A percentile compares a stretch with the other conserved stretches of the same genome.
phyloP scores from a whole-genome alignment of 2,797 vertebrate species.

The Phyllotis vaccarum region DNA sequence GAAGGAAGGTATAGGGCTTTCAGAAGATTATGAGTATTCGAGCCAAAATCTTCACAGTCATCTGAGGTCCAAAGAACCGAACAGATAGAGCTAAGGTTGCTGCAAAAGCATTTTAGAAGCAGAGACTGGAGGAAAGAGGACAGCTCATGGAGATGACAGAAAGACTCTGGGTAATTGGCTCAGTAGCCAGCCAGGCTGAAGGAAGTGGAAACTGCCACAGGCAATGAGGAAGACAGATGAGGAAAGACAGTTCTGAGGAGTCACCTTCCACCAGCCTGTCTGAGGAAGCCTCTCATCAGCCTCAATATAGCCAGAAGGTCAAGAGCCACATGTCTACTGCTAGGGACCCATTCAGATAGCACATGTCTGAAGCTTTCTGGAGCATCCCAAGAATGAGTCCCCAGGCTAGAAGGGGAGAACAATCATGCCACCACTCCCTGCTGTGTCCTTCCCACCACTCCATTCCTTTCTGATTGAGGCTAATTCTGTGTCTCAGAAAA shows the following conservation, averaged over 20 bases:
- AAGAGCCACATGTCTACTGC: neutral
- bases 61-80: constrained; percentile 26
- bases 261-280: neutral
- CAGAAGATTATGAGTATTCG: neutral
- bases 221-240: neutral
- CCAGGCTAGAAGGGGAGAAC: neutral
- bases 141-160: neutral
- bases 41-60: neutral
- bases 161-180: constrained; percentile 3
- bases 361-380: neutral
- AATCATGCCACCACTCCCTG: neutral
- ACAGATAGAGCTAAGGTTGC: neutral
- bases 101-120: neutral
- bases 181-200: neutral
- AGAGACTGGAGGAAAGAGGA: neutral
- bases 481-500: neutral
- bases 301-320: neutral
- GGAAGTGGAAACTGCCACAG: neutral
- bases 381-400: neutral
- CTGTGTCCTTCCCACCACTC: neutral
- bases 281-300: neutral
- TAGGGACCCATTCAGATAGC: neutral
- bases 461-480: neutral
- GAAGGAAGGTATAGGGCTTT: neutral
- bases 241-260: neutral